Percentiles rank a stretch among this genome's conserved stretches.
Conservation (phyloP, 1,140 invertebrate species). For the Thaumatotibia leucotreta region DNA sequence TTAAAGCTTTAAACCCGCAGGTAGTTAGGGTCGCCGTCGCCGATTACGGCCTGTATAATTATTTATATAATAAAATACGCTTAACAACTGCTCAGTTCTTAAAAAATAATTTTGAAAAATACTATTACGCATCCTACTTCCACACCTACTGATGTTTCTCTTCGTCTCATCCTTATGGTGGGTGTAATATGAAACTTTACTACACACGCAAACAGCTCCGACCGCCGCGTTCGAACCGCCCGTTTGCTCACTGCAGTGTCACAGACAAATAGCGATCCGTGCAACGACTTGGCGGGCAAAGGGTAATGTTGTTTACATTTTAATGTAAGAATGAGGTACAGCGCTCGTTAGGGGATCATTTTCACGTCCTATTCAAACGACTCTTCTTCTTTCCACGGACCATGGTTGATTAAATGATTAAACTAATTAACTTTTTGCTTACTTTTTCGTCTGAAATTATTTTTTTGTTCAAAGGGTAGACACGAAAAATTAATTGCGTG, state of each 20-base stretch:
- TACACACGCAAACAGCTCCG: background rate
- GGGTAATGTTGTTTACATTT: conserved; percentile 65
- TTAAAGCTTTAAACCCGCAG: too few relatives aligned
- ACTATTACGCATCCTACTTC: too few relatives aligned
- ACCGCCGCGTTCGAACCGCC: conserved; percentile 27
- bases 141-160: too few relatives aligned
- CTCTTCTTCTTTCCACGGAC: conserved; percentile 48
- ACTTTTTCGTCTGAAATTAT: background rate
- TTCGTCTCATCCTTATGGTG: too few relatives aligned
- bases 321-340: conserved; percentile 60
- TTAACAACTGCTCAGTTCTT: too few relatives aligned
- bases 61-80: too few relatives aligned
- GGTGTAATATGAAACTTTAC: too few relatives aligned
- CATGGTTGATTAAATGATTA: conserved; percentile 30
- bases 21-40: too few relatives aligned
- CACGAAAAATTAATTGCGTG: background rate
- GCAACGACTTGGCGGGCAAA: conserved; percentile 50
- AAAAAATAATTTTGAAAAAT: too few relatives aligned
- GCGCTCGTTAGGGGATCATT: conserved; percentile 56
- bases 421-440: conserved; percentile 17
- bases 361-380: conserved; percentile 41
- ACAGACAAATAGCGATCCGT: conserved; percentile 62
- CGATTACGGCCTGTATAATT: too few relatives aligned
- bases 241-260: conserved; percentile 37
- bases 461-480: background rate